phyloP scores from a whole-genome alignment of 2,888 invertebrate species.

The Lycaena phlaeas region DNA sequence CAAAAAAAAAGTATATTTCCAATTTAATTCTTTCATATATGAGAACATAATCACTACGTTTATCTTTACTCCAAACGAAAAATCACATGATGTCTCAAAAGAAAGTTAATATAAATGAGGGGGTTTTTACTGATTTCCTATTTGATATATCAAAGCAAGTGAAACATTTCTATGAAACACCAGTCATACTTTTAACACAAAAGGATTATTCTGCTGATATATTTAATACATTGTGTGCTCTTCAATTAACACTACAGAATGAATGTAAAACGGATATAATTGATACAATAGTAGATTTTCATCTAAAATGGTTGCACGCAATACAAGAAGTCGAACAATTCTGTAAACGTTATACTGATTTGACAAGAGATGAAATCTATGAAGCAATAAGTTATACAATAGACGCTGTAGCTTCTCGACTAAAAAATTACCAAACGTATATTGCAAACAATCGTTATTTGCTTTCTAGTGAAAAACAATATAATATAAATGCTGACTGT shows the following conservation, averaged over 20 bases:
- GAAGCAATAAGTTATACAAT: conserved; percentile 47
- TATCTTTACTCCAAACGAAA: too few relatives aligned
- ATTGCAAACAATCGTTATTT: conserved; percentile 33
- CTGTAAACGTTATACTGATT: conserved; percentile 28
- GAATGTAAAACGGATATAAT: conserved; percentile 31
- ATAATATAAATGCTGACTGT: conserved; percentile 39
- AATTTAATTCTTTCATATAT: too few relatives aligned
- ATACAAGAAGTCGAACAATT: conserved; percentile 47
- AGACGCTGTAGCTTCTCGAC: conserved; percentile 39
- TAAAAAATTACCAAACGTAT: conserved; percentile 45
- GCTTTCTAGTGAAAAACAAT: conserved; percentile 33
- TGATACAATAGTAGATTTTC: conserved; percentile 47
- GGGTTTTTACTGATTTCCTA: conserved; percentile 34
- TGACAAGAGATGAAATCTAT: conserved; percentile 37
- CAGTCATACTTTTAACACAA: conserved; percentile 46
- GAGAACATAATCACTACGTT: too few relatives aligned
- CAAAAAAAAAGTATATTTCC: too few relatives aligned
- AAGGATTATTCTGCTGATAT: conserved; percentile 49
- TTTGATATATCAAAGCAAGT: conserved; percentile 49
- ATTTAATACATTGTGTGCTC: conserved; percentile 43
- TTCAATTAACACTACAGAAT: conserved; percentile 33
- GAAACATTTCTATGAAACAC: conserved; percentile 52
- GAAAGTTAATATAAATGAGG: too few relatives aligned
- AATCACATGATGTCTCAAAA: too few relatives aligned
- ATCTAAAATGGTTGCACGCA: conserved; percentile 50